phyloP scores from a whole-genome alignment of 2,797 vertebrate genomes.

The Tragelaphus oryx region DNA sequence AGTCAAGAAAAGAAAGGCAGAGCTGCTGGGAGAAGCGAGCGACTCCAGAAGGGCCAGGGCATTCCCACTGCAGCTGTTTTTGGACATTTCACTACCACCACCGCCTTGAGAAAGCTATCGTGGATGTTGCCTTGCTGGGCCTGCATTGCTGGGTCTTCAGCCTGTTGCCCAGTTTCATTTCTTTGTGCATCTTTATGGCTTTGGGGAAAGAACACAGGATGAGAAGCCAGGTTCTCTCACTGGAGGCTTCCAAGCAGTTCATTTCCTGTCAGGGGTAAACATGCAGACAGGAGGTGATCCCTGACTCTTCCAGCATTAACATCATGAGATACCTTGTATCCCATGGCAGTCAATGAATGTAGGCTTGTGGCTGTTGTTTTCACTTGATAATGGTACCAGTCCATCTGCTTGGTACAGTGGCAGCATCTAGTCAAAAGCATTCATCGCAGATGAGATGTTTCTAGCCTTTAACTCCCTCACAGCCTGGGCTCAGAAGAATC shows the following conservation, averaged over 20 bases:
- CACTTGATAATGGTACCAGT: background rate
- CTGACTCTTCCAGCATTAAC: background rate
- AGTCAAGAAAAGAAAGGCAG: background rate
- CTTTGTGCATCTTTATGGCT: background rate
- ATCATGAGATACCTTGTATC: background rate
- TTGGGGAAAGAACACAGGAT: background rate
- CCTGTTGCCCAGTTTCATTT: background rate
- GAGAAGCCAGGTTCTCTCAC: background rate
- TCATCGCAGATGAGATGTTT: background rate
- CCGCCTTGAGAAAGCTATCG: background rate
- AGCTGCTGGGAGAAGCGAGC: background rate
- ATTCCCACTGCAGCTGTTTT: rapidly evolving
- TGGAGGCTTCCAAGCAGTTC: background rate
- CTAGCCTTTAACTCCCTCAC: background rate
- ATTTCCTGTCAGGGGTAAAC: background rate
- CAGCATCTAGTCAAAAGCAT: background rate
- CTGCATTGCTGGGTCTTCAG: background rate
- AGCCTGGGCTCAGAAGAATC: background rate
- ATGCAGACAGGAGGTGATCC: background rate
- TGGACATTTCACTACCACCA: background rate
- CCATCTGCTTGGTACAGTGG: background rate
- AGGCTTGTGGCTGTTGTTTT: background rate
- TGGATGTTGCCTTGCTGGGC: background rate
- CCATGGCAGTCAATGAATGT: background rate
- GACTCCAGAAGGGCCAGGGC: background rate